Conservation (phyloP, 2,797 vertebrate genomes). For the Sebastes taczanowskii region DNA sequence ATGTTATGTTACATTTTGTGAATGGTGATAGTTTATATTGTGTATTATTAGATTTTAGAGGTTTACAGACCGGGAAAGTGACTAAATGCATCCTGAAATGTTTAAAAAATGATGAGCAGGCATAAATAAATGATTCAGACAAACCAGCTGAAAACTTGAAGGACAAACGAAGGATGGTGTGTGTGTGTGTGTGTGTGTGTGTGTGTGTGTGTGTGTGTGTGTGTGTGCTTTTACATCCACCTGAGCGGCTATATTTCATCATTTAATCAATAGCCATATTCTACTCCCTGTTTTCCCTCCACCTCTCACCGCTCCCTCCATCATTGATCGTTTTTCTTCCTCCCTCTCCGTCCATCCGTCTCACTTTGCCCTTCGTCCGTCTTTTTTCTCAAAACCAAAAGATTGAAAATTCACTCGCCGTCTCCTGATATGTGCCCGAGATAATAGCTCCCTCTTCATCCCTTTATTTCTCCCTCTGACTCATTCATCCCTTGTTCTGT, state of each 20-base stretch:
- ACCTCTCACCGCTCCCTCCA: not conserved
- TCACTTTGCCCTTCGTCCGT: conserved; percentile 43
- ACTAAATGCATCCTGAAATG: not conserved
- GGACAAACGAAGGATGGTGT: conserved; percentile 40
- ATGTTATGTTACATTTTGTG: not conserved
- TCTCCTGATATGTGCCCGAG: conserved; percentile 18
- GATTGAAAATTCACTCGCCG: conserved; percentile 28
- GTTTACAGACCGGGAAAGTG: not conserved
- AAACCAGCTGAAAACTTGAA: conserved; percentile 6
- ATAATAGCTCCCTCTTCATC: conserved; percentile 42
- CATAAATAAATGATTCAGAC: conserved; percentile 14
- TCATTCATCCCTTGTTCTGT: conserved; percentile 31
- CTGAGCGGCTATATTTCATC: conserved; percentile 52
- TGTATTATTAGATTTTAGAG: not conserved
- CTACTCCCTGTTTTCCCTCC: conserved; percentile 12
- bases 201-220: not conserved
- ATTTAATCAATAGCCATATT: conserved; percentile 55
- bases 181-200: not conserved
- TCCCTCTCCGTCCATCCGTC: conserved; percentile 21
- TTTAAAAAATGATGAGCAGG: conserved; percentile 1
- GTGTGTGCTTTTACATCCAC: conserved; percentile 2
- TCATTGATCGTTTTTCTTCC: conserved; percentile 12
- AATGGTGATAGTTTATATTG: not conserved
- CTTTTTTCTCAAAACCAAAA: conserved; percentile 28
- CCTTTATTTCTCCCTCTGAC: not conserved